A percentile compares a stretch with the other conserved stretches of the same genome.
phyloP scores from a whole-genome alignment of 1,140 invertebrate species.

The Gryllus bimaculatus region DNA sequence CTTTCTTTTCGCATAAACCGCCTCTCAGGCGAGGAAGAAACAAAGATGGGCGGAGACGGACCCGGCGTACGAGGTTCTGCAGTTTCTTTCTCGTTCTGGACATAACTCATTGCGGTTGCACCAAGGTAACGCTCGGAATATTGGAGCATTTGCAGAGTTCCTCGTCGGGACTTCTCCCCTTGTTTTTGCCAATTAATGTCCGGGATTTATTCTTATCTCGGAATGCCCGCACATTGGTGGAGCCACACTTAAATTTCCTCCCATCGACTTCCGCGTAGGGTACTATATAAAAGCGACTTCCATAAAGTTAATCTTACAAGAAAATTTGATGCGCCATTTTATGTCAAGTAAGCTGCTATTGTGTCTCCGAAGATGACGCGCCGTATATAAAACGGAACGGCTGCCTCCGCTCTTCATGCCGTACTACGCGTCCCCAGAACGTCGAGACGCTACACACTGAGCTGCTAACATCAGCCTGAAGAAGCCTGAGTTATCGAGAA shows the following conservation, averaged over 20 bases:
- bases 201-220: background rate
- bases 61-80: too few relatives aligned
- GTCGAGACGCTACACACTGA: too few relatives aligned
- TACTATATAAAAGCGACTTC: conserved; percentile 11
- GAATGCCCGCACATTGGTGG: conserved; percentile 10
- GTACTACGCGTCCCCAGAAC: too few relatives aligned
- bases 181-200: background rate
- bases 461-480: too few relatives aligned
- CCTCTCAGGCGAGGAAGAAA: too few relatives aligned
- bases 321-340: conserved; percentile 23
- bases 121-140: background rate
- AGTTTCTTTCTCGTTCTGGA: too few relatives aligned
- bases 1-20: too few relatives aligned
- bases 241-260: conserved; percentile 8
- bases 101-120: too few relatives aligned
- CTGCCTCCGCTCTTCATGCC: background rate
- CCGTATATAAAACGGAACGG: conserved; percentile 2
- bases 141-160: background rate
- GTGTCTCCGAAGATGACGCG: conserved; percentile 15
- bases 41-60: too few relatives aligned
- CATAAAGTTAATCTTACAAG: conserved; percentile 23
- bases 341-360: conserved; percentile 22
- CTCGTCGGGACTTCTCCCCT: background rate
- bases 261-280: conserved; percentile 7
- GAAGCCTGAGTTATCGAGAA: too few relatives aligned